Base-by-base conservation (phyloP, 2,888 invertebrate genomes). In the Trachelus iudaicus region DNA sequence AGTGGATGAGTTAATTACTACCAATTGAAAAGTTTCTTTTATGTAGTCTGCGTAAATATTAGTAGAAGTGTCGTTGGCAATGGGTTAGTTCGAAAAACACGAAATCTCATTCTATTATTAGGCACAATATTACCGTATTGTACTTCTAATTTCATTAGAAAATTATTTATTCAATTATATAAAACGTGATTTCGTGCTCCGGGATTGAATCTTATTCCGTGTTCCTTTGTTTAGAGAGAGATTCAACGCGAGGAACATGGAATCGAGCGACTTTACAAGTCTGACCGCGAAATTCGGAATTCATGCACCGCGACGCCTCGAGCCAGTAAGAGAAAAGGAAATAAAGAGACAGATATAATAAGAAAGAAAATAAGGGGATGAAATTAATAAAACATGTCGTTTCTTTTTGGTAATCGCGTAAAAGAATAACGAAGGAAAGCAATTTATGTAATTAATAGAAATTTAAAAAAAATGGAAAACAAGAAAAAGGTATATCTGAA, bases 351-450 rank as follows among this genome's bases (percentile, higher is more conserved):
- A 34, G 37, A 79, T 69, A 56, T n/a, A 75, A 69, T 77, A 75
- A 73, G 79, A 76, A 75, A 74, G 78, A 78, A 80, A 76, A 74
- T 73, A 76, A 73, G 69, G 75, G 79, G 23, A 75, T 56, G 75
- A 81, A 75, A 37, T n/a, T 75, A 75, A 76, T 79, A 69, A 73
- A 75, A 37, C 73, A 1, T 56, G 9, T 56, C 56, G 23, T 23
- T 56, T 23, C 56, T 56, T 0, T 23, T 56, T 56, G 9, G 6
- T 23, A 56, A 56, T 56, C 23, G 56, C 23, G 56, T 56, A 56
- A 56, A 56, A 56, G 56, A 23, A 56, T 56, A 56, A 56, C 23
- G 6, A 6, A 23, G 40, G 40, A 56, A 23, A 23, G 56, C 56
- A 56, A 56, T 23, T 56, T 6, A 23, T 15, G 6, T 56, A 23